Percentiles rank a stretch among this genome's conserved stretches.
Evolutionary conservation across 2,888 invertebrate species (phyloP).

Genomic region (Napeogenes sylphis): DNA sequence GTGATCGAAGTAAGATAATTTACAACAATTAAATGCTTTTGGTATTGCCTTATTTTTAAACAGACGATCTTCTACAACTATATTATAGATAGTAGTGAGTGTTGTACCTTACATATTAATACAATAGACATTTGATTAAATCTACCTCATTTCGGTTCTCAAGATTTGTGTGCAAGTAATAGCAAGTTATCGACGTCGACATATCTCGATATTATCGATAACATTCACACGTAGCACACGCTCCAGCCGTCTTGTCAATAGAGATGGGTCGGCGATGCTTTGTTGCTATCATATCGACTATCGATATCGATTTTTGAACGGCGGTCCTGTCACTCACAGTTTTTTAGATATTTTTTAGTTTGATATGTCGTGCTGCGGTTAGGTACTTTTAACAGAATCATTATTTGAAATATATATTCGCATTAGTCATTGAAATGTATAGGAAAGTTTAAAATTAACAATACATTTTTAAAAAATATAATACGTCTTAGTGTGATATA

Average conservation of each 20-base stretch:
- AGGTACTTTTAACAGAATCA: not conserved
- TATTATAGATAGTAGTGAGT: slow-evolving; percentile 13
- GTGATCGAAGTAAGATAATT: too few species aligned
- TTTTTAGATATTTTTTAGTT: slow-evolving; percentile 62
- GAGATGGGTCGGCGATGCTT: slow-evolving; percentile 69
- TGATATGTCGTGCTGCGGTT: slow-evolving; percentile 57
- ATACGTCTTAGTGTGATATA: too few species aligned
- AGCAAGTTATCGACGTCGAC: slow-evolving; percentile 60
- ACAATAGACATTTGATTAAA: slow-evolving; percentile 44
- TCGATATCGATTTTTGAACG: slow-evolving; percentile 70
- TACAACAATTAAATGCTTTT: too few species aligned
- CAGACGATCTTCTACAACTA: too few species aligned
- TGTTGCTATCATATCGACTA: slow-evolving; percentile 64
- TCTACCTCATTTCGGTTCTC: slow-evolving; percentile 56
- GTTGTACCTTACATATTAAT: slow-evolving; percentile 27
- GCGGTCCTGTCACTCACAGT: slow-evolving; percentile 76
- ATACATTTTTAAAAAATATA: too few species aligned
- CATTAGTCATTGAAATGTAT: too few species aligned
- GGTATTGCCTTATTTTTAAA: too few species aligned
- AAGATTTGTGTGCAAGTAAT: slow-evolving; percentile 61
- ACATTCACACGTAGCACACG: slow-evolving; percentile 77
- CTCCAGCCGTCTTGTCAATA: slow-evolving; percentile 66
- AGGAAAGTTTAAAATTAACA: too few species aligned
- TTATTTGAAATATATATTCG: too few species aligned
- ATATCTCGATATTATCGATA: slow-evolving; percentile 72